Base-by-base conservation (phyloP, 2,888 invertebrate species). In the Cantharis lateralis region DNA sequence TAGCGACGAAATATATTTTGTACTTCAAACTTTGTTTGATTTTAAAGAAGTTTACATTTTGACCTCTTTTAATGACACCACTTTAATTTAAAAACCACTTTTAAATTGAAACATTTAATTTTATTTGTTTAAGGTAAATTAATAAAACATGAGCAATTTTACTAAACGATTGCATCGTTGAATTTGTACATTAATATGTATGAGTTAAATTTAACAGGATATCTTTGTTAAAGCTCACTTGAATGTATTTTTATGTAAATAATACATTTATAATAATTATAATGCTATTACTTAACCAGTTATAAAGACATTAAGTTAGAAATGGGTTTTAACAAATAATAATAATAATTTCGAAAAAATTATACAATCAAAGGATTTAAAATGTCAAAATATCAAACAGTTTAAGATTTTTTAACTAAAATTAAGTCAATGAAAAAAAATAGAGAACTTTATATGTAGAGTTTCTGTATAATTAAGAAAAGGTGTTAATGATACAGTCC, bases 401-500 rank as follows among this genome's bases (percentile, higher is more conserved):
- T 48, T 48, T 48, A 48, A 48, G 48, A n/a, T 48, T 18, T n/a
- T 64, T 72, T 15, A 18, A 20, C 20, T 20, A 66, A 16, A 63
- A 66, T 20, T 66, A 66, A 20, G 20, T 70, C 70, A 71, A 71
- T 70, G 74, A 15, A 70, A 32, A 13, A 70, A 77, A 70, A 71
- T 24, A 24, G 68, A 28, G 28, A 69, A 28, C 61, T 20, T 18
- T 13, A 62, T 26, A 48, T 48, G 48, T 62, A 68, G 18, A 32
- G 10, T n/a, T 32, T 64, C 63, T 68, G 20, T 77, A 70, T 75
- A 78, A 78, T 78, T 78, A 78, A 63, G 16, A 72, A 75, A 78
- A 75, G 75, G 78, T 78, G 78, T 78, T 78, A 78, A 78, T 78
- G 72, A 78, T 72, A 78, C 72, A 74, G 77, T 72, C 72, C 71